Conservation (phyloP, 2,113 vertebrate genomes). For the Cebus imitator region DNA sequence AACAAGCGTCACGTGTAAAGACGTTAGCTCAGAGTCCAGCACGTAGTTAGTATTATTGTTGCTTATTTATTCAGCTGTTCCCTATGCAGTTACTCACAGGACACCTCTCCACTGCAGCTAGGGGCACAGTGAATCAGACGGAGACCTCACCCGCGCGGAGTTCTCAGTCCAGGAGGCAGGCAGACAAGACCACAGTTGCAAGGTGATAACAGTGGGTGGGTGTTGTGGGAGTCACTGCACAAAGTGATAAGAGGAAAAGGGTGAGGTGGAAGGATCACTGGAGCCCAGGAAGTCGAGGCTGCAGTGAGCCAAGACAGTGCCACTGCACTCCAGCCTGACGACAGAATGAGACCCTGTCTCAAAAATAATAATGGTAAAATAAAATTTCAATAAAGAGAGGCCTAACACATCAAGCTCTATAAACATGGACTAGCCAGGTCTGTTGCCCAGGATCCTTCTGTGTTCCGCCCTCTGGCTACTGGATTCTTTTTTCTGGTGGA, state of each 20-base stretch:
- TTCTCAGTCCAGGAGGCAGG: neutral
- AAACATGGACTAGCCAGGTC: no score
- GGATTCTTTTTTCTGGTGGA: neutral
- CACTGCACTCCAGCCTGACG: no score
- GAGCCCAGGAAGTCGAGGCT: no score
- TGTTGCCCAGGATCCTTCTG: no score
- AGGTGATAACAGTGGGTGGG: neutral
- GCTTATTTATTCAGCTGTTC: neutral
- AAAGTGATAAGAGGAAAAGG: neutral
- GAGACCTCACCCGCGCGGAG: accelerated
- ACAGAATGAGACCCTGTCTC: no score
- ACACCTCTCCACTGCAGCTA: neutral
- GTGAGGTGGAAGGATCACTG: no score
- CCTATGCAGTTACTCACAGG: neutral
- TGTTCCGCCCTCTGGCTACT: no score
- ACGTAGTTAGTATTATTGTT: neutral
- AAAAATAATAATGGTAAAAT: no score
- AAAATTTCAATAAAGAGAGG: no score
- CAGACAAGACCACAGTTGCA: neutral
- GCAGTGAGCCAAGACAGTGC: no score
- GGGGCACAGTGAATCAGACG: neutral
- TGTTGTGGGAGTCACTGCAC: neutral
- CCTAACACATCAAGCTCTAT: no score
- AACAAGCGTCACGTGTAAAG: neutral
- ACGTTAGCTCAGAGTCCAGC: neutral